phyloP scores from a whole-genome alignment of 2,113 vertebrate genomes.

The Equus przewalskii region DNA sequence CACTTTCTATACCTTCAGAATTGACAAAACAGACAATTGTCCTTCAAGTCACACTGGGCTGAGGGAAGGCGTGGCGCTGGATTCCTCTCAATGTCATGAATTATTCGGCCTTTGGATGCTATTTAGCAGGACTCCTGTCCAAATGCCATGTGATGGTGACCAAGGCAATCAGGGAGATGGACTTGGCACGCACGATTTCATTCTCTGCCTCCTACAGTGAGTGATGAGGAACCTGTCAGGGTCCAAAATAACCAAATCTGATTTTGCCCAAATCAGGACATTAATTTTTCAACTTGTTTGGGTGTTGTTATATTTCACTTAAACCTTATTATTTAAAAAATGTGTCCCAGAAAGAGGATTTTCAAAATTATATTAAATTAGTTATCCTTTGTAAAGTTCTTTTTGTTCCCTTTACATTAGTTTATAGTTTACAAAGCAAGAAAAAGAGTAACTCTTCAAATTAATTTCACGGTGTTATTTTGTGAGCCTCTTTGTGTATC shows the following conservation, averaged over 20 bases:
- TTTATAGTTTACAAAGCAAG: conserved; percentile 37
- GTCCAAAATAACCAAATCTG: conserved; percentile 49
- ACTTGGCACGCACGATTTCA: conserved; percentile 52
- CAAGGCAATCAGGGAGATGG: conserved; percentile 71
- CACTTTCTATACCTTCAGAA: not conserved
- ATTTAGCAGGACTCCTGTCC: conserved; percentile 54
- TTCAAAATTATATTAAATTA: conserved; percentile 51
- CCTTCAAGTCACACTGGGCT: conserved; percentile 12
- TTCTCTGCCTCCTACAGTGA: not conserved
- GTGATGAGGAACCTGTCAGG: not conserved
- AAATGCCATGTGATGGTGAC: conserved; percentile 65
- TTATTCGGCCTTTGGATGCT: conserved; percentile 61
- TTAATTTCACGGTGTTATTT: conserved; percentile 33
- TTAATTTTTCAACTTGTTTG: conserved; percentile 64
- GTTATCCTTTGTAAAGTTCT: conserved; percentile 64
- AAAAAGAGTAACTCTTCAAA: not conserved
- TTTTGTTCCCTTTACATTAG: not conserved
- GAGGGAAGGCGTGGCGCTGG: not conserved
- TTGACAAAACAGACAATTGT: not conserved
- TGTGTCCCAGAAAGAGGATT: conserved; percentile 35
- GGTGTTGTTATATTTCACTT: conserved; percentile 46
- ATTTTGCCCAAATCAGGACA: conserved; percentile 60
- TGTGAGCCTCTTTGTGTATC: conserved; percentile 38
- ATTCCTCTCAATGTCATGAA: conserved; percentile 63
- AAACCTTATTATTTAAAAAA: conserved; percentile 54